These are phyloP conservation scores for Pampus argenteus DNA, from an alignment of 2,797 vertebrate genomes.

Conservation along the genomic window DNA sequence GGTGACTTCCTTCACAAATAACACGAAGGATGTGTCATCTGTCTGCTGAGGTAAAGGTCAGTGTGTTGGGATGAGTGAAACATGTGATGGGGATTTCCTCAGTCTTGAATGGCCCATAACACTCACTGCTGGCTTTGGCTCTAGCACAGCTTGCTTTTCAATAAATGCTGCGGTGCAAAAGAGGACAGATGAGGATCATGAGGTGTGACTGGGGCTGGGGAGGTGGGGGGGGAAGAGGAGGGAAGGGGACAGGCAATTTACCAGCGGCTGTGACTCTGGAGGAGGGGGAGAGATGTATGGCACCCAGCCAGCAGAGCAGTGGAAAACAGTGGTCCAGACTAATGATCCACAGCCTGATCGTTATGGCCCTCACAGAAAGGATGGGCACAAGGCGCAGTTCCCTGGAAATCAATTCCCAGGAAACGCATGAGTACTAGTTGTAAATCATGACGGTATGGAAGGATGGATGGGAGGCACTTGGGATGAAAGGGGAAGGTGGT, in stretches of 20 bases:
- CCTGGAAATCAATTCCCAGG: slow-evolving; percentile 86
- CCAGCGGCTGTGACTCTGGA: slow-evolving; percentile 63
- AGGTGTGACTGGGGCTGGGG: slow-evolving; percentile 66
- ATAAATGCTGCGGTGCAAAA: slow-evolving; percentile 74
- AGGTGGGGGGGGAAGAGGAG: slow-evolving; percentile 60
- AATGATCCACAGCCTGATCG: slow-evolving; percentile 86
- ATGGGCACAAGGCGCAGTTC: slow-evolving; percentile 80
- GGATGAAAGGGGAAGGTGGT: slow-evolving; percentile 67
- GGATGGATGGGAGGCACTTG: slow-evolving; percentile 65
- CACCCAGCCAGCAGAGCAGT: slow-evolving; percentile 79
- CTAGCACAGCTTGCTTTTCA: slow-evolving; percentile 62
- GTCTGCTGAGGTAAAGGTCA: slow-evolving; percentile 58
- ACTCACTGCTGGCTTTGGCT: slow-evolving; percentile 52
- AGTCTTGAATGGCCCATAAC: slow-evolving; percentile 48
- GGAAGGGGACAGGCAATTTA: slow-evolving; percentile 74
- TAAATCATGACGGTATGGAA: slow-evolving; percentile 79
- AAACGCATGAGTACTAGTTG: slow-evolving; percentile 77
- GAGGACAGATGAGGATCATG: slow-evolving; percentile 82
- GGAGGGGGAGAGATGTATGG: slow-evolving; percentile 78
- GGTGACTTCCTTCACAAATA: slow-evolving; percentile 50
- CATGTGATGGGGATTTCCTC: slow-evolving; percentile 45
- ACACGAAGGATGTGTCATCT: slow-evolving; percentile 39
- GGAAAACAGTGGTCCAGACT: slow-evolving; percentile 86
- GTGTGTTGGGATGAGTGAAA: slow-evolving; percentile 12
- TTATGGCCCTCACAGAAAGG: slow-evolving; percentile 84